Conservation (phyloP, 2,113 vertebrate species). For the Serilophus lunatus region DNA sequence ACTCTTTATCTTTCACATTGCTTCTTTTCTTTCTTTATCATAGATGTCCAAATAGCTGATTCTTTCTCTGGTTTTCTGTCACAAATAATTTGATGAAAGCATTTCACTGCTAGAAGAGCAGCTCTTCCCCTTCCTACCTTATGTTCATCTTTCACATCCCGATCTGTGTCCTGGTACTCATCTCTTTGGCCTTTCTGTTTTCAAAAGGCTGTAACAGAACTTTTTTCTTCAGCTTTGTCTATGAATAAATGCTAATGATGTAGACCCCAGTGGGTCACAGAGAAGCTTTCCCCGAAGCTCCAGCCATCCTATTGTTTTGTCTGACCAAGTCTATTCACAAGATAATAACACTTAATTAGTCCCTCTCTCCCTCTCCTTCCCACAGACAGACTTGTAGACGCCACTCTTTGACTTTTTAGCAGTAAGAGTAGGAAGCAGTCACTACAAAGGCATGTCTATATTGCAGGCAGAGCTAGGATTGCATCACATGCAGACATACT, state of each 20-base stretch:
- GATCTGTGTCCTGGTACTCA: neutral
- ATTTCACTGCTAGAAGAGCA: neutral
- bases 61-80: neutral
- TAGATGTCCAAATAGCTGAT: neutral
- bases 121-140: neutral
- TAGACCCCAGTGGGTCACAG: neutral
- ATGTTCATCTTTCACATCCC: neutral
- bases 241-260: neutral
- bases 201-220: neutral
- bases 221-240: neutral
- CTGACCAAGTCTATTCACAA: conserved; percentile 51
- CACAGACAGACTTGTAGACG: conserved; percentile 55
- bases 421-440: neutral
- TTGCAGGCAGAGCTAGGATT: neutral
- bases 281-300: conserved; percentile 23
- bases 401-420: conserved; percentile 9
- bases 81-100: neutral
- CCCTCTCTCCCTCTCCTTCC: neutral
- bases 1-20: neutral
- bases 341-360: conserved; percentile 61
- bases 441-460: conserved; percentile 21
- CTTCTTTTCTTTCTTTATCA: neutral
- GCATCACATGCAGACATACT: neutral
- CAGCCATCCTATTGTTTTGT: conserved; percentile 48
- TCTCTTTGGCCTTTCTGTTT: neutral